Base-by-base conservation (phyloP, 2,797 vertebrate genomes). In the Oreochromis grahami region DNA sequence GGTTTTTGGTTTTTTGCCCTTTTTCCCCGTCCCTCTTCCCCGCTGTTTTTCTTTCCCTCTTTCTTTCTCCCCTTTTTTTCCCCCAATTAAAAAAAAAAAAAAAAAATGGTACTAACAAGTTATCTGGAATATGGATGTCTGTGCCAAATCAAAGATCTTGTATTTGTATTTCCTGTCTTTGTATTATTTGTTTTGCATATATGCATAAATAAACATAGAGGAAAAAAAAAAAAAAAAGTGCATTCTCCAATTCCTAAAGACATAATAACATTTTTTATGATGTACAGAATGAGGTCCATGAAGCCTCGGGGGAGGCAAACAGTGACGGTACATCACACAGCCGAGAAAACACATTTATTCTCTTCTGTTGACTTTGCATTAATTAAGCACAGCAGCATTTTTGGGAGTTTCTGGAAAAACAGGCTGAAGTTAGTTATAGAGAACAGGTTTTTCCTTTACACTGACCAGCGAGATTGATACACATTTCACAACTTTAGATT, bases 371-470 rank as follows among this genome's bases (percentile, higher is more conserved):
- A 17, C 24, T 29, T 45, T 72, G 41, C 41, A 29, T 29, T 19
- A 48, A 72, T 72, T 48, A 17, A 72, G 68, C 21, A 29, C 2
- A 11, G 8, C 65, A 45, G 41, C 65, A 70, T 70, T 70, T 56
- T 17, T 10, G 17, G 38, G 21, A 2, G 3, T 70, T 26, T 26
- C 38, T 70, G 14, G 1, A 3, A 45, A 17, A 70, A 43, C 21
- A 11, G 2, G 24, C 21, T 45, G 41, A 45, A 17, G 41, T 70
- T 26, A 45, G 13, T 70, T 70, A 0, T 0, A 29, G 41, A 29
- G 68, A 17, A 29, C 15, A 48, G 0, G 41, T 29, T 48, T 48
- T 24, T 0, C 0, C 0, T 45, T 45, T 29, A 68, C 1, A 41
- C 34, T 65, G 1, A 65, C 36, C n/a, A 65, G n/a, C 12, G 0